These are phyloP conservation scores for Chamaetylas fuelleborni DNA, from an alignment of 2,113 vertebrate genomes.

Conservation along the genomic window DNA sequence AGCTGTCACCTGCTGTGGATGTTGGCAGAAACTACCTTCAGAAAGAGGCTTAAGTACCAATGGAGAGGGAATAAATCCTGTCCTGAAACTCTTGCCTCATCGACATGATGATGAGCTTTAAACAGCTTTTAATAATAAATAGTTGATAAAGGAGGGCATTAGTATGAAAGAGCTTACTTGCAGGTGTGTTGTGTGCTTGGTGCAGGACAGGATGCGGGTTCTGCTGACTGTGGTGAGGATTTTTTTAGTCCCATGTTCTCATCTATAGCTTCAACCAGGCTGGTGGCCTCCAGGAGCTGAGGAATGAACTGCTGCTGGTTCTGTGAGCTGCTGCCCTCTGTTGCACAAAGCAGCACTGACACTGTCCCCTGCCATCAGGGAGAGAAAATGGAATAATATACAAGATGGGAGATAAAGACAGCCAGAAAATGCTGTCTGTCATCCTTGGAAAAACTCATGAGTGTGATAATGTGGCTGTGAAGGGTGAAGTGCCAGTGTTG, in stretches of 20 bases:
- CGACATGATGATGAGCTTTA: neutral
- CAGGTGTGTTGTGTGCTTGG: neutral
- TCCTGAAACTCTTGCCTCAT: neutral
- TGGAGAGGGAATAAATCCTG: neutral
- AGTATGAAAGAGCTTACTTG: neutral
- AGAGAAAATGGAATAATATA: neutral
- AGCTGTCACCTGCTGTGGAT: neutral
- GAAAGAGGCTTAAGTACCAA: neutral
- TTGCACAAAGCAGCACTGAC: neutral
- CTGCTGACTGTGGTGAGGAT: neutral
- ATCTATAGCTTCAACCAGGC: neutral
- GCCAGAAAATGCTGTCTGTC: neutral
- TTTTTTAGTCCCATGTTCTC: neutral
- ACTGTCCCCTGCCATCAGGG: neutral
- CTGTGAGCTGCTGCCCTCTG: conserved; percentile 51
- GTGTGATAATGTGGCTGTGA: neutral
- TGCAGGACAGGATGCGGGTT: neutral
- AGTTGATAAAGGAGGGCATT: neutral
- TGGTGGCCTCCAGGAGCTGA: neutral
- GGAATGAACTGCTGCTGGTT: neutral
- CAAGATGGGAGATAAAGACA: neutral
- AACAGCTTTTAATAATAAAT: neutral
- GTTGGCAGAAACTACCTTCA: neutral
- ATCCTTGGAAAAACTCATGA: neutral
- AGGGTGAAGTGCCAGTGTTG: neutral